Conservation (phyloP, 2,888 invertebrate genomes). For the Cephus spinipes region DNA sequence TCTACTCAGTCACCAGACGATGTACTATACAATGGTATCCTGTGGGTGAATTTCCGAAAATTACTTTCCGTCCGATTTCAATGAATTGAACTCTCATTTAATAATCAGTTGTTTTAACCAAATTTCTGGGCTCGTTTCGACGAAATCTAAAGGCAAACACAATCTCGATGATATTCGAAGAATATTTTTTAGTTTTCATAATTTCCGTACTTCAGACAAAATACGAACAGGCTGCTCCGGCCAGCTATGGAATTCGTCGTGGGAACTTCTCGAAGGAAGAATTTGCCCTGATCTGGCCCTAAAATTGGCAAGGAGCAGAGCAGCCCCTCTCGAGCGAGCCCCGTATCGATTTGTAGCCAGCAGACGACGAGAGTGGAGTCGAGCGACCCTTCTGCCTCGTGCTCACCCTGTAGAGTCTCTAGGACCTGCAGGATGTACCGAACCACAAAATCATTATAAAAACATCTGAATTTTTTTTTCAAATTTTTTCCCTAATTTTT, state of each 20-base stretch:
- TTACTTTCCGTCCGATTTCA: not conserved
- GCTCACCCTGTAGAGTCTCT: not conserved
- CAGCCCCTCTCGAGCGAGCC: not conserved
- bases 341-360: not conserved
- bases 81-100: not conserved
- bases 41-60: not conserved
- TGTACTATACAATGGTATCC: not conserved
- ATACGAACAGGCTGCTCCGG: not conserved
- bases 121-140: not conserved
- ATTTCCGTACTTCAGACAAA: not conserved
- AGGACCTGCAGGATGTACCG: not conserved
- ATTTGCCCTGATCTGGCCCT: not conserved
- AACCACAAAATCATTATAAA: not conserved
- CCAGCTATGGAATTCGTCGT: not conserved
- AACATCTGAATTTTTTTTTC: not conserved
- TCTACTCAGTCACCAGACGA: not conserved
- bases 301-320: not conserved
- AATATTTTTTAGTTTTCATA: not conserved
- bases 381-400: not conserved
- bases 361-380: not conserved
- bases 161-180: not conserved
- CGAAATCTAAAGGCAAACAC: not conserved
- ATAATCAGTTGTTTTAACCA: not conserved
- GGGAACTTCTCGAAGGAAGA: not conserved
- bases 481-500: not conserved